A percentile compares a stretch with the other conserved stretches of the same genome.
Evolutionary conservation across 1,140 invertebrate species (phyloP).

Genomic region (Harpegnathos saltator): DNA sequence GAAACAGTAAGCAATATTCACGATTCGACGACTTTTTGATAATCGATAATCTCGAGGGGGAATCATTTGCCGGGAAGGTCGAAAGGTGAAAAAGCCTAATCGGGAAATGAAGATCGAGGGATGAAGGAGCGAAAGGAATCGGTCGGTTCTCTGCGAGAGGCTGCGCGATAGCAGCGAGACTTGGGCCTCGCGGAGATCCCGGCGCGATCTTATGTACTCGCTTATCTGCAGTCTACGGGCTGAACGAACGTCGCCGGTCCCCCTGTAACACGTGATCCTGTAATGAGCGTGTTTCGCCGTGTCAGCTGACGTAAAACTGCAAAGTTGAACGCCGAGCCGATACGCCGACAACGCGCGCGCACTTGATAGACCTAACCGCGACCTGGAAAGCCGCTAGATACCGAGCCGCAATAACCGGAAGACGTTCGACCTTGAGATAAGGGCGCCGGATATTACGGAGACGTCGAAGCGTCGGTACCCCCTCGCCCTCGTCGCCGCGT

Average conservation of each 20-base stretch:
- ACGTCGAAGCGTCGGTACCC: slow-evolving; percentile 12
- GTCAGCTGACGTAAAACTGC: slow-evolving; percentile 39
- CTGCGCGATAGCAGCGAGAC: too few relatives aligned
- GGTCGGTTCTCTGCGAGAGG: too few relatives aligned
- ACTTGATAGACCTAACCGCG: slow-evolving; percentile 23
- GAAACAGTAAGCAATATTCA: too few relatives aligned
- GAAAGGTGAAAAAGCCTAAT: too few relatives aligned
- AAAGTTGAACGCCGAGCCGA: slow-evolving; percentile 12
- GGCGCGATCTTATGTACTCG: not conserved
- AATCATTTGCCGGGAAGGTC: too few relatives aligned
- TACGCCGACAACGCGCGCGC: not conserved
- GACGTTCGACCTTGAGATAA: slow-evolving; percentile 64
- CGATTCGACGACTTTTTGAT: too few relatives aligned
- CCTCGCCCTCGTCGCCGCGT: too few relatives aligned
- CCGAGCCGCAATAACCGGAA: slow-evolving; percentile 35
- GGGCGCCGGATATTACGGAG: slow-evolving; percentile 64
- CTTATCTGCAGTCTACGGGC: not conserved
- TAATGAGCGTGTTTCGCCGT: slow-evolving; percentile 2
- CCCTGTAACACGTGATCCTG: slow-evolving; percentile 14
- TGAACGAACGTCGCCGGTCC: not conserved
- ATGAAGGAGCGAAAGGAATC: too few relatives aligned
- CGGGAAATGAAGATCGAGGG: too few relatives aligned
- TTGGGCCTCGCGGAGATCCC: too few relatives aligned
- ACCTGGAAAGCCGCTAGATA: slow-evolving; percentile 39
- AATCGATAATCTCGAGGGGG: too few relatives aligned